Base-by-base conservation (phyloP, 2,113 vertebrate genomes). In the Ptilonorhynchus violaceus region DNA sequence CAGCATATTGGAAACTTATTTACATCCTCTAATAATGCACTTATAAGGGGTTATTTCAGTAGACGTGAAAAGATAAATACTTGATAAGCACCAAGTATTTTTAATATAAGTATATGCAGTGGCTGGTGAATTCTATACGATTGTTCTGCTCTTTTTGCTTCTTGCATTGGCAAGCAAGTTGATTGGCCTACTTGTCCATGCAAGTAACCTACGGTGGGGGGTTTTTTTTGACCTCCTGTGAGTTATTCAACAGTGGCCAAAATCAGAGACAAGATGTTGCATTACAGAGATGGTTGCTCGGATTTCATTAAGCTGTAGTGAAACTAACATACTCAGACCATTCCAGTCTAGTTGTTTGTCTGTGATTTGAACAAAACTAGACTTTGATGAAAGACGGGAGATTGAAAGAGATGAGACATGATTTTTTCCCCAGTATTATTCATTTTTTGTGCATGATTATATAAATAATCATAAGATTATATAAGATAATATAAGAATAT, bases 371-470 rank as follows among this genome's bases (percentile, higher is more conserved):
- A 13, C 13, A 88, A 89, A 83, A n/a, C 11, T 55, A 78, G 79
- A 75, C 9, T 81, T 77, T 33, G 10, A 70, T 30, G 9, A 53
- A 10, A 25, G 13, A 55, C 0, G 0, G 59, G 22, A 62, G 7
- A 70, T 3, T 17, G 11, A 59, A 11, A 68, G 8, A 75, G 15
- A 19, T 9, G 7, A 63, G n/a, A 47, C 9, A 82, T 46, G 25
- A 8, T 9, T 59, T 60, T 64, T 55, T 23, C 5, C 10, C 33
- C 27, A 69, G 6, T 1, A 3, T 47, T 44, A 22, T 25, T 9
- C 3, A 27, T 39, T 80, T 84, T 88, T 78, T 81, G 42, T 46
- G 60, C 4, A 46, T 59, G 3, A 41, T 9, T 85, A 56, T 42
- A n/a, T 22, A 59, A 58, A 68, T 44, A n/a, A n/a, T n/a, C n/a